These are phyloP conservation scores for Norana najaformis DNA, from an alignment of 2,888 invertebrate species.

Conservation along the genomic window DNA sequence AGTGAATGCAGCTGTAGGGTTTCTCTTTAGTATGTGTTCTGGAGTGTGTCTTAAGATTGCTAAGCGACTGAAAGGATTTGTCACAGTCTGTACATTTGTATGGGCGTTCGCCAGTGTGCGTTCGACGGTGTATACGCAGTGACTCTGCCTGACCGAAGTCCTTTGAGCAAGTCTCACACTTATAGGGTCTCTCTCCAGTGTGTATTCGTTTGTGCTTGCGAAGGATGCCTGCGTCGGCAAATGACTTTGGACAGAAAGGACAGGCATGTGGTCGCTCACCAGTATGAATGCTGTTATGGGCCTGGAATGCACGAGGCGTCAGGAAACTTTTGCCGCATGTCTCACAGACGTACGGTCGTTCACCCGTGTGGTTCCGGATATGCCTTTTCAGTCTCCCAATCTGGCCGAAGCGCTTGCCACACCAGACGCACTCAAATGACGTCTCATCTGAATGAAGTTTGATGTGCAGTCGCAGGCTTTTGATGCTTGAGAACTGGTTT, in stretches of 20 bases:
- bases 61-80: constrained; percentile 7
- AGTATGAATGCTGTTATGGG: constrained; percentile 4
- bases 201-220: constrained; percentile 6
- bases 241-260: not conserved
- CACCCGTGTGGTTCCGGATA: not conserved
- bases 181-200: not conserved
- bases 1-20: not conserved
- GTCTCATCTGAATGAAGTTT: constrained; percentile 6
- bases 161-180: not conserved
- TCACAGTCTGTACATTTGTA: constrained; percentile 6
- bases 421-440: not conserved
- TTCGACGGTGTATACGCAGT: not conserved
- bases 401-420: not conserved
- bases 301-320: not conserved
- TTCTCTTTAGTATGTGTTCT: not conserved
- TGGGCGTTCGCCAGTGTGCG: constrained; percentile 1
- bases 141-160: constrained; percentile 7
- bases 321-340: constrained; percentile 14
- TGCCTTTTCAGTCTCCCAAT: not conserved
- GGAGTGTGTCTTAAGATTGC: constrained; percentile 1
- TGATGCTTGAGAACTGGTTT: not conserved
- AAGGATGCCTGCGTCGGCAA: not conserved
- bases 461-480: not conserved
- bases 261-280: not conserved
- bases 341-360: constrained; percentile 3